A percentile compares a stretch with the other conserved stretches of the same genome.
Conservation (phyloP, 1,140 invertebrate genomes). For the Lerema accius region DNA sequence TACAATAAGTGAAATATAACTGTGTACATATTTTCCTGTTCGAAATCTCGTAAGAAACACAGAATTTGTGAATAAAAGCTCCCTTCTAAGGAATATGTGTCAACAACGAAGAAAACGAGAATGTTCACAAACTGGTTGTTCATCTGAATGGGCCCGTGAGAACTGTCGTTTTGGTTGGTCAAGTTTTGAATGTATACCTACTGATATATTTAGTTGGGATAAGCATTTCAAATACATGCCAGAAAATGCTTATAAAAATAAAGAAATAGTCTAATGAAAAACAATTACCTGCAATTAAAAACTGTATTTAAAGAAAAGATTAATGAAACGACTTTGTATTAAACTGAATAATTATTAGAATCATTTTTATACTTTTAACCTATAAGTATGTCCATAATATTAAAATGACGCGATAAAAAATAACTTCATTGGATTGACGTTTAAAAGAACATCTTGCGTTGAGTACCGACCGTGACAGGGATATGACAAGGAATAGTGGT, state of each 20-base stretch:
- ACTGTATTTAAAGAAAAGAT: too few species aligned
- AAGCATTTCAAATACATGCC: too few species aligned
- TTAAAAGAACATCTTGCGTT: background rate
- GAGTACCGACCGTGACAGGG: background rate
- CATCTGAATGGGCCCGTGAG: slow-evolving; percentile 35
- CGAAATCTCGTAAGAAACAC: background rate
- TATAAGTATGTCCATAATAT: too few species aligned
- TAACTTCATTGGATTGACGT: slow-evolving; percentile 2
- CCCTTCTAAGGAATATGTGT: slow-evolving; percentile 36
- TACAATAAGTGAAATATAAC: too few species aligned
- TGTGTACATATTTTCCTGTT: background rate
- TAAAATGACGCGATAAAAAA: too few species aligned
- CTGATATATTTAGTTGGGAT: too few species aligned
- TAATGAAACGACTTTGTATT: too few species aligned
- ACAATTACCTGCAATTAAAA: too few species aligned
- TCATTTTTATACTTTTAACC: too few species aligned
- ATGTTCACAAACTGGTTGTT: slow-evolving; percentile 43
- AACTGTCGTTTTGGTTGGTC: slow-evolving; percentile 25
- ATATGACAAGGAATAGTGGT: slow-evolving; percentile 39
- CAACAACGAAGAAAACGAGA: slow-evolving; percentile 41
- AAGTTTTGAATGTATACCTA: background rate
- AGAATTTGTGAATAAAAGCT: slow-evolving; percentile 6
- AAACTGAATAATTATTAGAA: too few species aligned
- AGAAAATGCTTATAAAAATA: too few species aligned
- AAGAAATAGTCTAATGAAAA: too few species aligned